Conservation (phyloP, 2,113 vertebrate genomes). For the Periophthalmodon schlosseri region DNA sequence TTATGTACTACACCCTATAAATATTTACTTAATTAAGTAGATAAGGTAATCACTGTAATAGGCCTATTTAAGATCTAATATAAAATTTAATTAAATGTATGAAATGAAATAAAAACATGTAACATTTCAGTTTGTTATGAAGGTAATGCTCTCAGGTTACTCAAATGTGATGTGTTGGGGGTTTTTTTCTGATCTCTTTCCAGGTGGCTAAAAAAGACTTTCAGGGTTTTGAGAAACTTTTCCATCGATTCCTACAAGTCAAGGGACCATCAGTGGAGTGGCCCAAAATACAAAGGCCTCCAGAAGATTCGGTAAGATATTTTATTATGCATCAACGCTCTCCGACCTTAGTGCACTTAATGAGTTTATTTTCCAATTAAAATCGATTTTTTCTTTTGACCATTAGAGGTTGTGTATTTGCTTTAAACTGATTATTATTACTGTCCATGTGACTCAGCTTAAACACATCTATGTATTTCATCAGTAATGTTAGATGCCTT, state of each 20-base stretch:
- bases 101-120: background rate
- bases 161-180: background rate
- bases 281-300: constrained; percentile 95
- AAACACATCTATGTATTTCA: background rate
- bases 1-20: too few species aligned
- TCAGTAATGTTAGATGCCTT: background rate
- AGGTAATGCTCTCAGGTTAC: background rate
- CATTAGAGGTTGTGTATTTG: background rate
- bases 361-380: background rate
- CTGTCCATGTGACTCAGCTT: background rate
- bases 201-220: constrained; percentile 92
- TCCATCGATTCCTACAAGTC: constrained; percentile 95
- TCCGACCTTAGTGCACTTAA: background rate
- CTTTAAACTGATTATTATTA: background rate
- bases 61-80: background rate
- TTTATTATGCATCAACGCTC: background rate
- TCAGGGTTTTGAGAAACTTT: constrained; percentile 92
- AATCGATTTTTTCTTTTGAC: background rate
- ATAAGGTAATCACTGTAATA: too few species aligned
- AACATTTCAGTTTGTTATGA: background rate
- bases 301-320: constrained; percentile 88
- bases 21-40: too few species aligned
- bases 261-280: constrained; percentile 97
- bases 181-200: constrained; percentile 27
- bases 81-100: background rate